Base-by-base conservation (phyloP, 2,113 vertebrate species). In the Hoplias malabaricus region DNA sequence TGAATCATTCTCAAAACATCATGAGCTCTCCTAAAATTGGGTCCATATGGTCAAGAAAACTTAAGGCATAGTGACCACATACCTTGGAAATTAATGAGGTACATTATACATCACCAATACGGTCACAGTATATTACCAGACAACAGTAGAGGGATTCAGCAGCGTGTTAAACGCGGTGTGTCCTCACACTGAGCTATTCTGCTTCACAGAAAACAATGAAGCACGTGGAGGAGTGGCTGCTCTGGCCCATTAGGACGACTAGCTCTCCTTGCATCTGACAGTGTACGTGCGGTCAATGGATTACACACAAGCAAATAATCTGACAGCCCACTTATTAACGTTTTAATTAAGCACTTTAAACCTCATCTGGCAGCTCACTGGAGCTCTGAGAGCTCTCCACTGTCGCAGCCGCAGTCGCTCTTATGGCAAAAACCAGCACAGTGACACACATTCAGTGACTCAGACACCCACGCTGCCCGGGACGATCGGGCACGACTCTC, bases 341-440 rank as follows among this genome's bases (percentile, higher is more conserved):
- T 86, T 87, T 91, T 90, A 89, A 91, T 89, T 89, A 91, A 88
- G 85, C 88, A 85, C 84, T 79, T 82, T 86, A 86, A 89, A 87
- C 83, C 90, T 90, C 87, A 84, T 88, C 90, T 89, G 84, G 86
- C 87, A 83, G 82, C 82, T 81, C 48, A 56, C 81, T 82, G 66
- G 80, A 85, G 79, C 84, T 76, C 73, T 54, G 83, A 80, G 86
- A 87, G 76, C 43, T 43, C 85, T 79, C 50, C 75, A 80, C 84
- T 80, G 70, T 81, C 82, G 73, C 36, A 11, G 40, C 40, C 82
- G 73, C 36, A 11, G 40, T 33, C 75, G 31, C 79, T 78, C 83
- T 80, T 42, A 43, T 69, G 43, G 54, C 83, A 65, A 83, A 85
- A 87, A 88, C 89, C 86, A 90, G 86, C 88, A 87, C 86, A 89